A percentile compares a stretch with the other conserved stretches of the same genome.
phyloP scores from a whole-genome alignment of 2,888 invertebrate species.

The Ochropacha duplaris region DNA sequence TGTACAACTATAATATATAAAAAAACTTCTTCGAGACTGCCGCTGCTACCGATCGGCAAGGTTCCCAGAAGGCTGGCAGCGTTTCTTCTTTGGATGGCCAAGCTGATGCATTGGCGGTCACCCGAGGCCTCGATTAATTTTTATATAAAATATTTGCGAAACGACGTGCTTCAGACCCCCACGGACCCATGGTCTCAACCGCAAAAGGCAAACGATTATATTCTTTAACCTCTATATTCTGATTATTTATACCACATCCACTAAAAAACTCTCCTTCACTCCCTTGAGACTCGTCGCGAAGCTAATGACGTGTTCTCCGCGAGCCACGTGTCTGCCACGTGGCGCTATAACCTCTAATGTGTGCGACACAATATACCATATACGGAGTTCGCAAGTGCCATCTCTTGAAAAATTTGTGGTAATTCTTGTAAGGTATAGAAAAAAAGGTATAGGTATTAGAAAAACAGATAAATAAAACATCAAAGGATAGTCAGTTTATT shows the following conservation, averaged over 20 bases:
- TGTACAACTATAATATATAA: too few relatives aligned
- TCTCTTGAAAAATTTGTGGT: slow-evolving; percentile 19
- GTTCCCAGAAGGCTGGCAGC: too few relatives aligned
- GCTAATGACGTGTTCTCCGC: slow-evolving; percentile 75
- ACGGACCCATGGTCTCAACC: too few relatives aligned
- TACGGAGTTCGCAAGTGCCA: slow-evolving; percentile 27
- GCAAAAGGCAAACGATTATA: too few relatives aligned
- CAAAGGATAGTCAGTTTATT: not conserved
- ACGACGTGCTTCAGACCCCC: too few relatives aligned
- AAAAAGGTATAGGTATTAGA: not conserved
- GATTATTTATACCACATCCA: not conserved
- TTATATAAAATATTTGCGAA: too few relatives aligned
- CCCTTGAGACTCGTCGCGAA: slow-evolving; percentile 58
- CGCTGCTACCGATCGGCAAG: too few relatives aligned
- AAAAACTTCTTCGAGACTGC: too few relatives aligned
- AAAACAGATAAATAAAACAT: not conserved
- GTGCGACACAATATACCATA: slow-evolving; percentile 23
- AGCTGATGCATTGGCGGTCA: too few relatives aligned
- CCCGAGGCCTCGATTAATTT: too few relatives aligned
- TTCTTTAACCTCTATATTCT: not conserved
- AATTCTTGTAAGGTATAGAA: not conserved
- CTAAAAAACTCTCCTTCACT: slow-evolving; percentile 44
- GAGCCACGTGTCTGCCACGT: slow-evolving; percentile 72
- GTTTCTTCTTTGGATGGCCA: too few relatives aligned
- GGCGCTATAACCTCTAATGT: slow-evolving; percentile 61